These are phyloP conservation scores for Apodemus agrarius DNA, from an alignment of 2,797 vertebrate genomes.

Conservation along the genomic window DNA sequence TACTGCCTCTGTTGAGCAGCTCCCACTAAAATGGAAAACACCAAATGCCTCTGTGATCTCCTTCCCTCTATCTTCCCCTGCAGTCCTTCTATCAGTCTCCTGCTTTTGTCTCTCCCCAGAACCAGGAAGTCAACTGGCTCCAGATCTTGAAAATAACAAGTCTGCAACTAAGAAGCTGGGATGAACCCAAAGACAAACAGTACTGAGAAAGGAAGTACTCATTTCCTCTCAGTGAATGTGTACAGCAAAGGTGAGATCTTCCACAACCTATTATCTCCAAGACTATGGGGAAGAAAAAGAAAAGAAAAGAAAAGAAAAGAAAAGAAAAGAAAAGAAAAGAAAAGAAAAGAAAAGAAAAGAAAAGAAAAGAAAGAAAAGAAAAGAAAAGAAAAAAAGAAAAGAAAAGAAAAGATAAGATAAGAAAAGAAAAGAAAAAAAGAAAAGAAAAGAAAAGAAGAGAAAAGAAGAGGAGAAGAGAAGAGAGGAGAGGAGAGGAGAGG, in stretches of 20 bases:
- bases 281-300: not conserved
- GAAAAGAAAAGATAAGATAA: too few species aligned
- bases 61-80: accelerated
- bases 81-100: too few species aligned
- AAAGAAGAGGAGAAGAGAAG: too few species aligned
- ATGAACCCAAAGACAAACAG: not conserved
- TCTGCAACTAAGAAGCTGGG: not conserved
- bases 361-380: too few species aligned
- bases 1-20: accelerated
- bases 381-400: too few species aligned
- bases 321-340: not conserved
- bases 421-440: too few species aligned
- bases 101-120: not conserved
- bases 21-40: not conserved
- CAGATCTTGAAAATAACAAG: not conserved
- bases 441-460: too few species aligned
- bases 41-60: accelerated
- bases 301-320: not conserved
- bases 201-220: not conserved
- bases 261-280: too few species aligned
- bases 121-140: not conserved
- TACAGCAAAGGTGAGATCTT: not conserved
- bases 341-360: too few species aligned
- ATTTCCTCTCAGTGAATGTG: not conserved
- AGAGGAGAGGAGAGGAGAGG: too few species aligned